These are phyloP conservation scores for Lucinisca nassula DNA, from an alignment of 2,888 invertebrate species.

Conservation along the genomic window DNA sequence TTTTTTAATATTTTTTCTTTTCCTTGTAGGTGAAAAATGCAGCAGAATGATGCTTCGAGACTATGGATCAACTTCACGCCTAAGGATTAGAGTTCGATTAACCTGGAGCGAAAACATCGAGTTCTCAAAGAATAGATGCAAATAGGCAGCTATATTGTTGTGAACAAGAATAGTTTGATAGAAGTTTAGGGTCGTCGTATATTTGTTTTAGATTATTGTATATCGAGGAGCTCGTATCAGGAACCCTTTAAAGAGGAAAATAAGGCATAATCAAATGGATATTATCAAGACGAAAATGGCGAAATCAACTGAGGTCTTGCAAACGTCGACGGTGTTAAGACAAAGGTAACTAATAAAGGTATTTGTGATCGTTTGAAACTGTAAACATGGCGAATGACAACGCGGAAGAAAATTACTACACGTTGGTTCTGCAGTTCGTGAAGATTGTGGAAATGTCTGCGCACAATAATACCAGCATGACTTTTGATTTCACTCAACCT, in stretches of 20 bases:
- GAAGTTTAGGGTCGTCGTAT: too few species aligned
- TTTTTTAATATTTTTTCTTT: too few species aligned
- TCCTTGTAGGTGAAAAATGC: too few species aligned
- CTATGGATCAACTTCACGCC: too few species aligned
- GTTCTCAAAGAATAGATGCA: too few species aligned
- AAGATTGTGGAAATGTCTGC: constrained; percentile 21
- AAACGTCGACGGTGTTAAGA: background rate
- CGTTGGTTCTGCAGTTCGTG: background rate
- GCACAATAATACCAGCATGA: constrained; percentile 84
- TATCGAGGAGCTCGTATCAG: background rate
- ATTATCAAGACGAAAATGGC: background rate
- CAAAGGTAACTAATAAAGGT: background rate
- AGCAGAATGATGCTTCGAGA: too few species aligned
- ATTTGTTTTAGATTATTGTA: too few species aligned
- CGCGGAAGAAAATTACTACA: background rate
- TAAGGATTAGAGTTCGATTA: too few species aligned
- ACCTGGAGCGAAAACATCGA: too few species aligned
- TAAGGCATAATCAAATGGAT: background rate
- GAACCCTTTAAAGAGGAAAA: background rate
- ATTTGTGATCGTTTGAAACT: background rate
- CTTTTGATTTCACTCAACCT: constrained; percentile 90
- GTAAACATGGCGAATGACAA: background rate
- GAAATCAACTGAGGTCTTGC: background rate
- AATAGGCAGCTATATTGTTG: too few species aligned
- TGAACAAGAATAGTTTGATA: too few species aligned